Base-by-base conservation (phyloP, 2,797 vertebrate species). In the Schizopygopsis malacanthus region DNA sequence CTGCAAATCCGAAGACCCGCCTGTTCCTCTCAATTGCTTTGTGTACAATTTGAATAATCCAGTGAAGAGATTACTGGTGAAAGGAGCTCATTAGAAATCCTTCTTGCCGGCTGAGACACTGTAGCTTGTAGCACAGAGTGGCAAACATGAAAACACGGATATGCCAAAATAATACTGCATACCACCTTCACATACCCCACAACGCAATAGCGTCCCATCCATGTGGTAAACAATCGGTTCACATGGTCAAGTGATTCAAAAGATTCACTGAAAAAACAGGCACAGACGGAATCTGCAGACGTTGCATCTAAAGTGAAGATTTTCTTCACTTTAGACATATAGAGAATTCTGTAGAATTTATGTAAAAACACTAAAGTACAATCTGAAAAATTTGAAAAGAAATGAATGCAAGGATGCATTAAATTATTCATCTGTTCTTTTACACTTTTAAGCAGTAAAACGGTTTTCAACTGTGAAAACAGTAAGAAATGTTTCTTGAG, bases 41-140 rank as follows among this genome's bases (percentile, higher is more conserved):
- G 84, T 87, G 67, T 71, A 88, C 69, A 86, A 77, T 75, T 84
- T 63, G 73, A 82, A 76, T 83, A 90, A 89, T 89, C 87, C 87
- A 76, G 81, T 89, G 85, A 90, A 82, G 88, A 85, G 83, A 90
- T 89, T 88, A 89, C 61, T 6, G 20, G 45, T n/a, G 61, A 90
- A 82, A 87, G 84, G 77, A 59, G 81, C 85, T 89, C 84, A 84
- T 88, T 86, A 82, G 85, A 87, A 87, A 85, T 87, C 87, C 71
- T 50, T 81, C 77, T n/a, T 79, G 67, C 79, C 52, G 73, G 63
- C 81, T 47, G 18, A 82, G 75, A 45, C 33, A 18, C 59, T 81
- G 54, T 12, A 37, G 37, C 41, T 56, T 61, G 37, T 37, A 50
- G 45, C 67, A 83, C 12, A 59, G 77, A 80, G 41, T 9, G 28